Evolutionary conservation across 2,113 vertebrate species (phyloP).

Genomic region (Hirundichthys speculiger): DNA sequence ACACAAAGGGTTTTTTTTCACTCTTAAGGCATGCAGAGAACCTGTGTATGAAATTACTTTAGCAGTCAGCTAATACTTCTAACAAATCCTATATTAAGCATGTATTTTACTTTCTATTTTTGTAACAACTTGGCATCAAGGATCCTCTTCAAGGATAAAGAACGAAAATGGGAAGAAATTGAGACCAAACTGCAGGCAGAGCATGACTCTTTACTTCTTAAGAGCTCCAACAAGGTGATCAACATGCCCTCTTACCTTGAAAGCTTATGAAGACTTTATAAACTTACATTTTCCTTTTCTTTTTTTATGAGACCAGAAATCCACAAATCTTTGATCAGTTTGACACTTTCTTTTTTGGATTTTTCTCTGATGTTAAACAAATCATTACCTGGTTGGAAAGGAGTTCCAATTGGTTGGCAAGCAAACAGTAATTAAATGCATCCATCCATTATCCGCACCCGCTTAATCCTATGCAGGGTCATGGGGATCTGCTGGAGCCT

Average conservation of each 20-base stretch:
- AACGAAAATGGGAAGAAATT: slow-evolving; percentile 96
- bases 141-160: slow-evolving; percentile 97
- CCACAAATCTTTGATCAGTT: too few relatives aligned
- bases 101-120: slow-evolving; percentile 55
- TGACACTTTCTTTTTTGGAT: too few relatives aligned
- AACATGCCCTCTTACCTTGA: not conserved
- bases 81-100: slow-evolving; percentile 10
- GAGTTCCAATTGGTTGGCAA: too few relatives aligned
- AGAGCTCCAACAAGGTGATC: slow-evolving; percentile 93
- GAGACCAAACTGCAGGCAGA: slow-evolving; percentile 91
- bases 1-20: slow-evolving; percentile 14
- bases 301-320: too few relatives aligned
- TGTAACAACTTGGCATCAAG: slow-evolving; percentile 73
- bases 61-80: slow-evolving; percentile 13
- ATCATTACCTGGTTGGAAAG: too few relatives aligned
- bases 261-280: not conserved
- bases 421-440: too few relatives aligned
- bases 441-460: too few relatives aligned
- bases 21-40: not conserved
- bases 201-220: slow-evolving; percentile 92
- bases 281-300: too few relatives aligned
- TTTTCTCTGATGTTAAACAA: too few relatives aligned
- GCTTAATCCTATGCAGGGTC: too few relatives aligned
- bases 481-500: too few relatives aligned
- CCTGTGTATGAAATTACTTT: slow-evolving; percentile 4